A percentile compares a stretch with the other conserved stretches of the same genome.
Evolutionary conservation across 2,888 invertebrate genomes (phyloP).

Genomic region (Callinectes sapidus): DNA sequence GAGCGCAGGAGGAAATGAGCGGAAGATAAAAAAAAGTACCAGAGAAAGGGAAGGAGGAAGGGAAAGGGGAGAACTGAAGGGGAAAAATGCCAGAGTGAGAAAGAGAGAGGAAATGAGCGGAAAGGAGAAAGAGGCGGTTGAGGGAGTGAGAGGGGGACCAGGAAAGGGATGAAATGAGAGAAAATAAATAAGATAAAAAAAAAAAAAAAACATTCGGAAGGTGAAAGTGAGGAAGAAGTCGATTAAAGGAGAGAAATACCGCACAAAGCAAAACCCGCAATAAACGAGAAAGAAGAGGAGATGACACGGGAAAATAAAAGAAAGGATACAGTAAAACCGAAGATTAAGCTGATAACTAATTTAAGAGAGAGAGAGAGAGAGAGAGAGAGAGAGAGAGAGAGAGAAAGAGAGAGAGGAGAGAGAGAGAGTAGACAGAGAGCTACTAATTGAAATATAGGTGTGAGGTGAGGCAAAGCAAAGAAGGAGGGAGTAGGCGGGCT

Average conservation of each 20-base stretch:
- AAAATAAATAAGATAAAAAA: too few species aligned
- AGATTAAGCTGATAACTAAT: not conserved
- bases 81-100: not conserved
- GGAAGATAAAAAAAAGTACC: not conserved
- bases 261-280: not conserved
- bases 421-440: not conserved
- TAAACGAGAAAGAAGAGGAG: not conserved
- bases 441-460: not conserved
- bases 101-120: not conserved
- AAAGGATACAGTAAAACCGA: not conserved
- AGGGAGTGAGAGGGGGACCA: not conserved
- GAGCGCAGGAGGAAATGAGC: slow-evolving; percentile 2
- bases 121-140: not conserved
- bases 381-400: not conserved
- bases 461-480: not conserved
- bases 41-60: not conserved
- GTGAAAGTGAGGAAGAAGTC: too few species aligned
- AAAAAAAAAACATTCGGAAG: too few species aligned
- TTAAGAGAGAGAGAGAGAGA: slow-evolving; percentile 19
- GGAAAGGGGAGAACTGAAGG: not conserved
- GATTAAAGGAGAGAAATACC: not conserved
- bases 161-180: not conserved
- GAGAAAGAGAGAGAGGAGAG: not conserved
- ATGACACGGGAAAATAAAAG: not conserved
- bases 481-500: not conserved